Evolutionary conservation across 2,797 vertebrate species (phyloP), one percentile per base, ranked within the genome.

Genomic region (Smutsia gigantea): DNA sequence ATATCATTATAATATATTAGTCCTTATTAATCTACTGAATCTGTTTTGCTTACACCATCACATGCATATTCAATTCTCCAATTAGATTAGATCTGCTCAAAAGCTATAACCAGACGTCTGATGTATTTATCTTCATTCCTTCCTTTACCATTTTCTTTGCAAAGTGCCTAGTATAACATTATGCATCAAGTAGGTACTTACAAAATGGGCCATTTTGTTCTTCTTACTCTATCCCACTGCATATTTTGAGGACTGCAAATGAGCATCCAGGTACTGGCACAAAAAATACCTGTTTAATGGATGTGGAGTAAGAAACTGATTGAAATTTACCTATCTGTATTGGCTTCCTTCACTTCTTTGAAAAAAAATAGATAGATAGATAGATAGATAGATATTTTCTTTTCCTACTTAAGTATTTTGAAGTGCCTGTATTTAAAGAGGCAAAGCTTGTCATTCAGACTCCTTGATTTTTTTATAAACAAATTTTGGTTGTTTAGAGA

Each of bases 11-110:
- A 89, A 90, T 63, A 69, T 82, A 91, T 88, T 92, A 83, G 75
- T 81, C 87, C 42, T 90, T 81, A 92, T 85, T 95, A 96, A 90
- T 87, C 46, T 74, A 75, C 51, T 86, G 92, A 93, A 90, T 82
- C 71, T 97, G 51, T 85, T 92, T 96, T 94, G 63, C 63, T 95
- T 87, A 96, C 11, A 74, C 59, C 78, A 78, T 66, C 83, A 81
- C 53, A 90, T 94, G 29, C 34, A 90, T 93, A 77, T 90, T 90
- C 66, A 94, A 85, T 90, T 96, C 87, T 94, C 71, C 81, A 84
- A 66, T 93, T 92, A 92, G 83, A 91, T 85, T 93, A 95, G 74
- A 64, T 74, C 68, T 96, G 51, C 84, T 89, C 84, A 66, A 95
- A 55, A 63, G 25, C 64, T 77, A 17, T 75, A 95, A 84, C 18